phyloP scores from a whole-genome alignment of 37 sponge, comb jelly and placozoan species.

The Mnemiopsis leidyi region DNA sequence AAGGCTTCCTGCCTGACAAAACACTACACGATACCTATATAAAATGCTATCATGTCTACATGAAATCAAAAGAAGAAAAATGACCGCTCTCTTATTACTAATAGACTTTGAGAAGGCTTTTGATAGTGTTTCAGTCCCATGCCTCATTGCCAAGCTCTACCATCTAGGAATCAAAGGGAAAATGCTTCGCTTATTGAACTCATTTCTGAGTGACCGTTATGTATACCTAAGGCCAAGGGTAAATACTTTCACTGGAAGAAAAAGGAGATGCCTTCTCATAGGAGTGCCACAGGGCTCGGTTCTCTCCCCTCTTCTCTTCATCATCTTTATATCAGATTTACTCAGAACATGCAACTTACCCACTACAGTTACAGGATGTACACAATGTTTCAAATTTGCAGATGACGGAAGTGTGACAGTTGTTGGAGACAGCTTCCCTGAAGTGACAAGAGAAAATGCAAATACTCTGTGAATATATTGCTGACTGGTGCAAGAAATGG shows the following conservation, averaged over 20 bases:
- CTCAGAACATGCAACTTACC: neutral
- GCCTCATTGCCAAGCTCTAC: neutral
- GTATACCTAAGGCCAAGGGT: neutral
- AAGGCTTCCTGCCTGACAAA: neutral
- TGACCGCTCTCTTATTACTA: neutral
- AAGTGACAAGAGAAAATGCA: neutral
- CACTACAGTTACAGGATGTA: no score
- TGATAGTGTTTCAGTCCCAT: neutral
- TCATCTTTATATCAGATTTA: neutral
- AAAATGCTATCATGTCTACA: neutral
- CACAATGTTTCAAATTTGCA: neutral
- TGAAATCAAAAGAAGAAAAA: neutral
- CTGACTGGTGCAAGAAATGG: neutral
- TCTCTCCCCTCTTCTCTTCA: neutral
- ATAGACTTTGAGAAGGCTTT: neutral
- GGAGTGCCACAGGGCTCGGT: neutral
- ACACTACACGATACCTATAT: neutral
- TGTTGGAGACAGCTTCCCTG: neutral
- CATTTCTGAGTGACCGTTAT: neutral
- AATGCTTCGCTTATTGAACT: neutral
- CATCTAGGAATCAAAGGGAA: neutral
- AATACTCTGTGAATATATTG: neutral
- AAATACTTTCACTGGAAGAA: neutral
- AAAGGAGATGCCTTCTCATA: neutral
- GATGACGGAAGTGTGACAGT: neutral